Conservation (phyloP, 2,113 vertebrate species). For the Xenus cinereus region DNA sequence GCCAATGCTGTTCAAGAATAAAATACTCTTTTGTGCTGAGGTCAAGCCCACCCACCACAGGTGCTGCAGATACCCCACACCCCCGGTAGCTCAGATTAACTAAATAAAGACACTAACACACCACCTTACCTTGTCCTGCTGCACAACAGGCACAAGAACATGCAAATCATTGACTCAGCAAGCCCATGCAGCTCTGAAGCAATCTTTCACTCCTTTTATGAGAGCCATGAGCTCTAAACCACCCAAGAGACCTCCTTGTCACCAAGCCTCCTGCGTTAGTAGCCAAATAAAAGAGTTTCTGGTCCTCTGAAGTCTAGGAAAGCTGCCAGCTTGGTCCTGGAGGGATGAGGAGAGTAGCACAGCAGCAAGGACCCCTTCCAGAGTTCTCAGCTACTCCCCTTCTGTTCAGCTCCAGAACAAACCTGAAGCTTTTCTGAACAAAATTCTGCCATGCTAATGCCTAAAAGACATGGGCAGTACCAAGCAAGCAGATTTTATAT, state of each 20-base stretch:
- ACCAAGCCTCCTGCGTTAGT: background rate
- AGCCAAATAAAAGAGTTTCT: background rate
- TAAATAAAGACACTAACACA: background rate
- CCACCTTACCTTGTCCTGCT: background rate
- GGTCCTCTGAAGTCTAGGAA: background rate
- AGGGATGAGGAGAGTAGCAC: background rate
- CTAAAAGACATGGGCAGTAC: background rate
- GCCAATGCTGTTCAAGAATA: background rate
- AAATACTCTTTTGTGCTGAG: background rate
- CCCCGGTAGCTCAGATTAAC: background rate
- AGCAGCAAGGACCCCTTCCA: background rate
- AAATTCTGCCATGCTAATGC: background rate
- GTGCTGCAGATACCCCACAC: background rate
- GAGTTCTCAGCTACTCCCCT: background rate
- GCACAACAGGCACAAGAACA: background rate
- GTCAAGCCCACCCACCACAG: background rate
- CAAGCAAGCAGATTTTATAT: background rate
- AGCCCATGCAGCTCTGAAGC: conserved; percentile 3
- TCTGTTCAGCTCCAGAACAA: background rate
- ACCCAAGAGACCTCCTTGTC: background rate
- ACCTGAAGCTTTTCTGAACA: background rate
- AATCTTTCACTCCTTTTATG: background rate
- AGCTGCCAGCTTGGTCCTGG: background rate
- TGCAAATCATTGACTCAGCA: background rate
- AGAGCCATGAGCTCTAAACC: background rate